Evolutionary conservation across 1,140 invertebrate species (phyloP).

Genomic region (Drosophila watanabei): DNA sequence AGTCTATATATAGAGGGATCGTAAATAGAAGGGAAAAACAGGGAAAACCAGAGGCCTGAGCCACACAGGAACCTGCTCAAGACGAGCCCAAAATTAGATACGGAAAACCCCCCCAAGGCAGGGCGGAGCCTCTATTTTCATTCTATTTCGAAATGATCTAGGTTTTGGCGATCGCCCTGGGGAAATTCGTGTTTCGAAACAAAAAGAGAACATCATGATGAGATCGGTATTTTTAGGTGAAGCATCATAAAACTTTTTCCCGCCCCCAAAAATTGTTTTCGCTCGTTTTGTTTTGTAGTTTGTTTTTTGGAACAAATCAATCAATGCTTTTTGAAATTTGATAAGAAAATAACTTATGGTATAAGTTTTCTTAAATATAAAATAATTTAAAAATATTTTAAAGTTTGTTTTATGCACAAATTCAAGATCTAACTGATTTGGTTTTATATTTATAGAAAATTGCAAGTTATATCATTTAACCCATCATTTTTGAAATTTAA

Average conservation of each 20-base stretch:
- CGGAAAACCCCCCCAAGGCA: constrained; percentile 13
- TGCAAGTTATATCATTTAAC: background rate
- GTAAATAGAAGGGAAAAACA: constrained; percentile 18
- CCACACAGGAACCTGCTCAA: constrained; percentile 36
- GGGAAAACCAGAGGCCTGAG: constrained; percentile 19
- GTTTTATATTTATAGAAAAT: no score
- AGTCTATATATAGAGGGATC: constrained; percentile 36
- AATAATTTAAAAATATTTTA: no score
- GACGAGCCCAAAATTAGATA: constrained; percentile 39
- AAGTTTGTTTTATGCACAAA: background rate
- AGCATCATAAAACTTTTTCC: constrained; percentile 34
- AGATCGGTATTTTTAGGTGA: constrained; percentile 44
- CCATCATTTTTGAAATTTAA: background rate
- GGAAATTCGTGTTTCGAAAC: constrained; percentile 1
- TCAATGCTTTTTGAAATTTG: background rate
- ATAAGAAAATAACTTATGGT: background rate
- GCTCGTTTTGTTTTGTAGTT: background rate
- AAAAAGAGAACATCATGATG: constrained; percentile 1
- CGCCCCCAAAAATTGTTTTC: background rate
- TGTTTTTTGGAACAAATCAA: constrained; percentile 12
- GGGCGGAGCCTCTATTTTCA: background rate
- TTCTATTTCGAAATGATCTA: constrained; percentile 18
- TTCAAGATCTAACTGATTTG: background rate
- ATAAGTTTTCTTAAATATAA: background rate
- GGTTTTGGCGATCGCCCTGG: constrained; percentile 12